A percentile compares a stretch with the other conserved stretches of the same genome.
Conservation (phyloP, 1,140 invertebrate genomes). For the Panonychus citri region DNA sequence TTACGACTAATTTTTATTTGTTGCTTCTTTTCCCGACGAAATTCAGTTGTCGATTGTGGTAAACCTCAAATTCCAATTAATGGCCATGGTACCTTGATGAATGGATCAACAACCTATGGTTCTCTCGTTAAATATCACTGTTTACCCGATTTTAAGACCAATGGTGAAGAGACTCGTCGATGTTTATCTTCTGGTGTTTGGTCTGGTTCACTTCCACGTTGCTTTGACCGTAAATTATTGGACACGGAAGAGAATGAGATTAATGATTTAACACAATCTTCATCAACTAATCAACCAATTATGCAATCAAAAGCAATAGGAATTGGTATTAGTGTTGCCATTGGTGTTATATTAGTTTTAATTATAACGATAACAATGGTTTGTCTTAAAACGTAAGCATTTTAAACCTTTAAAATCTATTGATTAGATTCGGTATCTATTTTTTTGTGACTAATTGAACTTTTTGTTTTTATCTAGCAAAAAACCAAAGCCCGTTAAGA, state of each 20-base stretch:
- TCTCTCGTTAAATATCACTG: constrained; percentile 68
- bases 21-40: neutral
- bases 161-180: constrained; percentile 45
- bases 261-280: neutral
- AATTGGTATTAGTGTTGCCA: constrained; percentile 22
- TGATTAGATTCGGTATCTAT: too few relatives aligned
- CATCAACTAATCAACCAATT: constrained; percentile 2
- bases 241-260: constrained; percentile 5
- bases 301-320: constrained; percentile 19
- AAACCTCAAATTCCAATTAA: constrained; percentile 48
- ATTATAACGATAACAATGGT: constrained; percentile 20
- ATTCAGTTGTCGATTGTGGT: constrained; percentile 59
- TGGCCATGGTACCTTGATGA: constrained; percentile 57
- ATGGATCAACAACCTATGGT: constrained; percentile 51
- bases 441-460: constrained; percentile 1
- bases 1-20: neutral
- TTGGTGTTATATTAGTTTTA: constrained; percentile 19
- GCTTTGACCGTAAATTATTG: constrained; percentile 11
- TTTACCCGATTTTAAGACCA: constrained; percentile 50
- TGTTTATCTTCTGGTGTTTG: constrained; percentile 3
- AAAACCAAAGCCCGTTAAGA: constrained; percentile 57
- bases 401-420: neutral
- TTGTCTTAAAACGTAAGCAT: constrained; percentile 21
- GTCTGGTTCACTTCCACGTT: constrained; percentile 15
- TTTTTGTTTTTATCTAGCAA: constrained; percentile 26